Base-by-base conservation (phyloP, 2,888 invertebrate species). In the Epinotia brunnichana region DNA sequence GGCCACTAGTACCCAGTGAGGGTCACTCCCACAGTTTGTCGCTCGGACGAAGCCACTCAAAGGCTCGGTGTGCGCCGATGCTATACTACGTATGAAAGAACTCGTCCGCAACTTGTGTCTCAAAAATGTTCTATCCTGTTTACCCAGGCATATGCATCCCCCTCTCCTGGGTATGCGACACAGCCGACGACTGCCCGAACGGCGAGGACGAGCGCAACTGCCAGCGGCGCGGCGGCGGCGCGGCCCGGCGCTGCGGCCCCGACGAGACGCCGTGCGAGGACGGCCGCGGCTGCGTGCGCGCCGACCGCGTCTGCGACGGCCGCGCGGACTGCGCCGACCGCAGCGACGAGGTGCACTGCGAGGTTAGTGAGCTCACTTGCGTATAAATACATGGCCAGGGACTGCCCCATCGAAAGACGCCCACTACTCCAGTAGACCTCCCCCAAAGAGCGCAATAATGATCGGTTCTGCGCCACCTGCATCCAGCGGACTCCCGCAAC, bases 131-230 rank as follows among this genome's bases (percentile, higher is more conserved):
- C 15, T 48, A 13, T 15, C 15, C n/a, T 41, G 11, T 9, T 10
- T 35, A 4, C 15, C 0, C 70, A 92, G 96, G 97, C 11, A 94
- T 95, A 9, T 98, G 98, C 83, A 97, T 98, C 76, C 96, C 96
- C 0, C 88, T 94, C 61, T 89, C 95, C 1, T 97, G 97, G 97
- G 94, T 95, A 29, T 97, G 97, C 89, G 97, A 97, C 86, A 95
- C 96, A 0, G 96, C 96, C 77, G 93, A 93, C 64, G 98, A 98
- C 88, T 98, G 98, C 83, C 93, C 94, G 0, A 95, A 96, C 84
- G 96, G 96, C 5, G 96, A 96, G 70, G 98, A 98, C 88, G 98
- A 98, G 82, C 82, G 80, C 35, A 81, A 79, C 2, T 93, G 93
- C 75, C 76, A 77, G 4, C 41, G 70, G 3, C 80, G 76, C 64